These are phyloP conservation scores for Apeltes quadracus DNA, from an alignment of 2,113 vertebrate species.

Conservation along the genomic window DNA sequence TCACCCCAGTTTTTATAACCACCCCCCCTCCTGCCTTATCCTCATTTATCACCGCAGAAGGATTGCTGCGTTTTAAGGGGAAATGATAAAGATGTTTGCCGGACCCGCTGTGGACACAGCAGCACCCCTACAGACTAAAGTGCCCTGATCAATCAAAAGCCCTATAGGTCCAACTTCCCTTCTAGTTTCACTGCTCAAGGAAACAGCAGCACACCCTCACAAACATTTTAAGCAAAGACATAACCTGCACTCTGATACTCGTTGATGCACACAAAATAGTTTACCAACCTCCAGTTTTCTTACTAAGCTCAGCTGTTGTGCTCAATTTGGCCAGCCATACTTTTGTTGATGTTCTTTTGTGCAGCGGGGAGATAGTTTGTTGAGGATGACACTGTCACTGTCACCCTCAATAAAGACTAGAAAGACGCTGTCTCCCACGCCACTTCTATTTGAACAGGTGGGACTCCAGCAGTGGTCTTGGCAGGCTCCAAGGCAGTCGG, in stretches of 20 bases:
- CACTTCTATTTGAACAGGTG: conserved; percentile 70
- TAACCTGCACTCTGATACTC: background rate
- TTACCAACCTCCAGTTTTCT: conserved; percentile 15
- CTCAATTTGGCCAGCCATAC: conserved; percentile 29
- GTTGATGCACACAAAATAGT: background rate
- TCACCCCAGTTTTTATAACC: conserved; percentile 56
- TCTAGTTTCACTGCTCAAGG: conserved; percentile 35
- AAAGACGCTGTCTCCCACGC: conserved; percentile 46
- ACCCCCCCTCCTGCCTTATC: conserved; percentile 32
- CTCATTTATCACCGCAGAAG: conserved; percentile 75
- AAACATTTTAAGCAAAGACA: conserved; percentile 5
- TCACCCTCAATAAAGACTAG: too few relatives aligned
- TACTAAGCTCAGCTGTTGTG: conserved; percentile 29
- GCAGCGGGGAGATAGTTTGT: conserved; percentile 49
- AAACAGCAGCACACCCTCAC: conserved; percentile 7
- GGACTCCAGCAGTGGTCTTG: conserved; percentile 69
- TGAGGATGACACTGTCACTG: too few relatives aligned
- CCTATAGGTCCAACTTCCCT: conserved; percentile 54
- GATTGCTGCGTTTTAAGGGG: conserved; percentile 66
- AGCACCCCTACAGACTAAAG: conserved; percentile 58
- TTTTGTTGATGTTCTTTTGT: conserved; percentile 40
- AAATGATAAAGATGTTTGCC: conserved; percentile 67
- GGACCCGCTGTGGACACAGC: conserved; percentile 62
- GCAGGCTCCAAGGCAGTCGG: too few relatives aligned
- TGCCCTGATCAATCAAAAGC: conserved; percentile 64